A percentile compares a stretch with the other conserved stretches of the same genome.
phyloP scores from a whole-genome alignment of 2,797 vertebrate species.

The Poecilia gillii region DNA sequence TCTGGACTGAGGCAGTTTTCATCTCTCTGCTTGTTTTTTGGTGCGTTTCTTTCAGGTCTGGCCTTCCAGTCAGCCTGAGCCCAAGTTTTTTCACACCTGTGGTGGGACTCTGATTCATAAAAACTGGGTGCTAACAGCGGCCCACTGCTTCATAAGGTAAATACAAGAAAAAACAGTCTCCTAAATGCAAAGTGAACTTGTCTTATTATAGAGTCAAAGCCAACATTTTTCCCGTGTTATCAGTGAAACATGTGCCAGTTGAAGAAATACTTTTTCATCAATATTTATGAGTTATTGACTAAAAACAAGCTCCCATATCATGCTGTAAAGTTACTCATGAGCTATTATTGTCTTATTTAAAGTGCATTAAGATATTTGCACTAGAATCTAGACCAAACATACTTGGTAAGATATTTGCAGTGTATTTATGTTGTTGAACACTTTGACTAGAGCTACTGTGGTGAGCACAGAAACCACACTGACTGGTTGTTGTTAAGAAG shows the following conservation, averaged over 20 bases:
- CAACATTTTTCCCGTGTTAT: background rate
- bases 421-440: too few relatives aligned
- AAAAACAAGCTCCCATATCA: too few relatives aligned
- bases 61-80: conserved; percentile 73
- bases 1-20: background rate
- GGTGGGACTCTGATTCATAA: conserved; percentile 84
- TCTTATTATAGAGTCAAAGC: conserved; percentile 14
- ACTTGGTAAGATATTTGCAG: too few relatives aligned
- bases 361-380: too few relatives aligned
- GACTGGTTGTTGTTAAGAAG: background rate
- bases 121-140: conserved; percentile 84
- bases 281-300: too few relatives aligned
- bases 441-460: background rate
- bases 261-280: too few relatives aligned
- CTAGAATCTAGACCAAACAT: too few relatives aligned
- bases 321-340: too few relatives aligned
- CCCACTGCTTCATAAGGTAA: conserved; percentile 85
- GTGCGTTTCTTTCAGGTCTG: conserved; percentile 74
- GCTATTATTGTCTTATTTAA: too few relatives aligned
- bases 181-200: background rate
- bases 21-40: background rate
- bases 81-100: conserved; percentile 78
- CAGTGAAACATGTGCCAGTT: too few relatives aligned
- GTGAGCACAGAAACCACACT: background rate
- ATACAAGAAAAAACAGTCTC: background rate